Evolutionary conservation across 2,888 invertebrate species (phyloP), one percentile per base, ranked within the genome.

Genomic region (Pachydiplax longipennis): DNA sequence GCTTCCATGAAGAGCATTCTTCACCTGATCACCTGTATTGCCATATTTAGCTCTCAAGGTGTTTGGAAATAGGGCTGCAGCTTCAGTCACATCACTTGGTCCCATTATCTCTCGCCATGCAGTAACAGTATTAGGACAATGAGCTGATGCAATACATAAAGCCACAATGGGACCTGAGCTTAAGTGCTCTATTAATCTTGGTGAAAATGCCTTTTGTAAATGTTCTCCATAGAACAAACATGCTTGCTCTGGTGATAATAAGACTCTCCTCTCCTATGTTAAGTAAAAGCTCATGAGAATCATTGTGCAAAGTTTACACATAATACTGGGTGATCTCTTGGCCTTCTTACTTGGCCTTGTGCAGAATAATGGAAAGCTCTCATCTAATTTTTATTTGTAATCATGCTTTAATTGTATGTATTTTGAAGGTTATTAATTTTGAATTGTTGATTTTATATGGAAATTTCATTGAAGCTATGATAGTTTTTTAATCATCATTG

Each of bases 1-100:
- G 92, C 98, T 98, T 13, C 97, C 98, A 93, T 99, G 98, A 0
- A 98, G 93, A 0, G 95, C 97, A 93, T 98, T 97, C 91, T 95
- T 95, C 91, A 96, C 95, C 92, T 96, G 95, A 18, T 95, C 95
- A 6, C 95, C 94, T 90, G 94, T 95, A 15, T 95, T 95, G 0
- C 98, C 98, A 94, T 96, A 98, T 92, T 95, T 95, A 3, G 97
- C 96, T 92, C 97, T 94, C 65, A 97, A 94, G 92, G 96, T 96
- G 91, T 96, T 95, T 0, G 97, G 97, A 94, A 95, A 96, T 93
- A 97, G 96, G 91, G 96, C 95, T 92, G 96, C 95, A 2, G 97
- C 96, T 92, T 96, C 95, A 0, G 95, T 93, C 91, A 94, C 94
- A 48, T 93, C 92, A 8, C 96, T 95, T 4, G 97, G 97, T 0